These are phyloP conservation scores for Melanotus villosus DNA, from an alignment of 2,888 invertebrate genomes.

Conservation along the genomic window DNA sequence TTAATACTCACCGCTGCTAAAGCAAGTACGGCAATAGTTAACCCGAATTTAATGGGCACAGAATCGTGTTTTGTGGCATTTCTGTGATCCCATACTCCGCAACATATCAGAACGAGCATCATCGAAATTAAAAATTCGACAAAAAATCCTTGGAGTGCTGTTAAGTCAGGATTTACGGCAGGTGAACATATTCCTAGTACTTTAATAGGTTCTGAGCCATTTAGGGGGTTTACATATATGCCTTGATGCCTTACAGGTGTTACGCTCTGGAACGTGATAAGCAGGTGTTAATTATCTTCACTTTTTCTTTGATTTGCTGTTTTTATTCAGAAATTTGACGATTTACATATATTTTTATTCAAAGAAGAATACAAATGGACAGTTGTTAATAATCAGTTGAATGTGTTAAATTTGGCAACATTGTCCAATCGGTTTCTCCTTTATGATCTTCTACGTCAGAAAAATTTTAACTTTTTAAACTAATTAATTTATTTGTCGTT, in stretches of 20 bases:
- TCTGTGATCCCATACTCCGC: conserved; percentile 81
- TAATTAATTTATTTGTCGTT: too few species aligned
- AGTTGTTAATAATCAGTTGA: too few species aligned
- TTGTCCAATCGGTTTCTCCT: too few species aligned
- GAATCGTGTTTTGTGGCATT: conserved; percentile 78
- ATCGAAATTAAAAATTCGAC: conserved; percentile 78
- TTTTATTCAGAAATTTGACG: too few species aligned
- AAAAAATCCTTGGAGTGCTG: conserved; percentile 71
- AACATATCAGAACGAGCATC: conserved; percentile 77
- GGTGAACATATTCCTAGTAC: conserved; percentile 61
- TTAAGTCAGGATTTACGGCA: conserved; percentile 51
- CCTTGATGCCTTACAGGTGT: conserved; percentile 52
- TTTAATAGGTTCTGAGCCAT: conserved; percentile 23
- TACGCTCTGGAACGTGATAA: conserved; percentile 53
- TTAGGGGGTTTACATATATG: background rate
- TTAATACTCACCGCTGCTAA: conserved; percentile 73
- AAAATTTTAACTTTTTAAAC: too few species aligned
- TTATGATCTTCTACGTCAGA: too few species aligned
- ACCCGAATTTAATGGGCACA: conserved; percentile 77
- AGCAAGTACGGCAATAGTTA: conserved; percentile 77
- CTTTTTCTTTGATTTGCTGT: too few species aligned
- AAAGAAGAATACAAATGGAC: too few species aligned
- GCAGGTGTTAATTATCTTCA: too few species aligned
- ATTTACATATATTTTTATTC: too few species aligned
- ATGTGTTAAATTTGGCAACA: too few species aligned